Conservation (phyloP, 1,140 invertebrate species). For the Macrocentrus cingulum region DNA sequence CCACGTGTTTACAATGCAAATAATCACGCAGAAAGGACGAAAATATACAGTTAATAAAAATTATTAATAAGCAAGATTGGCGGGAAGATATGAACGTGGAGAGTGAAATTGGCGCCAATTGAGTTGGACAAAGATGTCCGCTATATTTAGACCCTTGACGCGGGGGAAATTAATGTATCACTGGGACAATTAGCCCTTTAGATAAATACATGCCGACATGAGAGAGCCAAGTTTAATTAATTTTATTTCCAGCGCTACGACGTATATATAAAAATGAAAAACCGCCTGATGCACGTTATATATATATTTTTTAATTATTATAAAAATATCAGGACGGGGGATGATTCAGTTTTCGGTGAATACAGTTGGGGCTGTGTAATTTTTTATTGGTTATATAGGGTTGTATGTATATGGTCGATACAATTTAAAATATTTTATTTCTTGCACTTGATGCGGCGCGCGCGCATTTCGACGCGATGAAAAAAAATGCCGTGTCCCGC, state of each 20-base stretch:
- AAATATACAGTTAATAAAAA: conserved; percentile 2
- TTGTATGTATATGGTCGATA: too few species aligned
- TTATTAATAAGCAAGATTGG: not conserved
- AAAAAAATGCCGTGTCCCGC: not conserved
- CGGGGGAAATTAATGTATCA: conserved; percentile 3
- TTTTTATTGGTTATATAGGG: too few species aligned
- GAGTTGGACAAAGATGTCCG: conserved; percentile 12
- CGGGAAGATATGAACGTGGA: not conserved
- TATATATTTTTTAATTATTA: too few species aligned
- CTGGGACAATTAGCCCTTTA: conserved; percentile 2
- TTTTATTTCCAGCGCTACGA: not conserved
- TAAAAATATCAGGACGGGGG: too few species aligned
- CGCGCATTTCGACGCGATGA: too few species aligned
- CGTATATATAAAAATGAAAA: not conserved
- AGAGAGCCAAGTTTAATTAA: not conserved
- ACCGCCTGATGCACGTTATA: too few species aligned
- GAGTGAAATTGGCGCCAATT: conserved; percentile 21
- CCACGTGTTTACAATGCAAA: conserved; percentile 7
- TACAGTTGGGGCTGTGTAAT: too few species aligned
- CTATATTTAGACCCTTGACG: conserved; percentile 18
- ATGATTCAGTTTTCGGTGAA: too few species aligned
- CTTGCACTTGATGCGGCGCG: too few species aligned
- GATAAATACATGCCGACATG: not conserved
- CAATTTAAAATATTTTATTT: too few species aligned
- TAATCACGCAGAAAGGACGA: not conserved